Evolutionary conservation across 2,113 vertebrate genomes (phyloP).

Genomic region (Periophthalmus modestus): DNA sequence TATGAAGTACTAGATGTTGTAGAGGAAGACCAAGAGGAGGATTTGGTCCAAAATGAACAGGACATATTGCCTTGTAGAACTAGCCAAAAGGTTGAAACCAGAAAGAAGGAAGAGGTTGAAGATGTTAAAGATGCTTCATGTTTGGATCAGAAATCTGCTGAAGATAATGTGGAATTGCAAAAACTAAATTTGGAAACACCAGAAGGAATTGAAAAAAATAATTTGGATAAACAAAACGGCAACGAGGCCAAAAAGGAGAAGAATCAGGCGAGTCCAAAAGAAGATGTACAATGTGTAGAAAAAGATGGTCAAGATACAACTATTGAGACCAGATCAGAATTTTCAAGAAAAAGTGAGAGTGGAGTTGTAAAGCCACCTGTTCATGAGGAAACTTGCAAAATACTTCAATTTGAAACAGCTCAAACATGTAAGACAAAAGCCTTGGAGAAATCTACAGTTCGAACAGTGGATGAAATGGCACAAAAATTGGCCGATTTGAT

Average conservation of each 20-base stretch:
- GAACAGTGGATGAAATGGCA: neutral
- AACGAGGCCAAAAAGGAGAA: conserved; percentile 3
- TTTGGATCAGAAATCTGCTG: neutral
- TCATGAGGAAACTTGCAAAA: conserved; percentile 1
- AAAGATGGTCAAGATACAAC: conserved; percentile 19
- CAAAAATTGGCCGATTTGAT: neutral
- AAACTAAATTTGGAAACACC: neutral
- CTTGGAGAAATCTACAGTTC: neutral
- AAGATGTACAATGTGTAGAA: conserved; percentile 19
- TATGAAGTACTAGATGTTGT: conserved; percentile 49
- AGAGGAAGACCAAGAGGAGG: conserved; percentile 39
- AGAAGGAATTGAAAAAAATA: neutral
- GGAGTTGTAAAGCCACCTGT: conserved; percentile 17
- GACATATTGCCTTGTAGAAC: neutral
- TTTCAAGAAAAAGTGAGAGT: neutral
- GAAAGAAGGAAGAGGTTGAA: neutral
- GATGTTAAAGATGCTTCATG: too few relatives aligned
- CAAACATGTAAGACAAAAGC: neutral
- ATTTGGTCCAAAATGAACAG: neutral
- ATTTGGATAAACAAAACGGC: neutral
- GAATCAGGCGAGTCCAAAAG: conserved; percentile 23
- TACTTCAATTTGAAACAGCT: neutral
- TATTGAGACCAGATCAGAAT: neutral
- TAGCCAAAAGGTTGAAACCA: rapidly evolving
- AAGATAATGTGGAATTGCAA: neutral